These are phyloP conservation scores for Tautogolabrus adspersus DNA, from an alignment of 2,113 vertebrate genomes.

Conservation along the genomic window DNA sequence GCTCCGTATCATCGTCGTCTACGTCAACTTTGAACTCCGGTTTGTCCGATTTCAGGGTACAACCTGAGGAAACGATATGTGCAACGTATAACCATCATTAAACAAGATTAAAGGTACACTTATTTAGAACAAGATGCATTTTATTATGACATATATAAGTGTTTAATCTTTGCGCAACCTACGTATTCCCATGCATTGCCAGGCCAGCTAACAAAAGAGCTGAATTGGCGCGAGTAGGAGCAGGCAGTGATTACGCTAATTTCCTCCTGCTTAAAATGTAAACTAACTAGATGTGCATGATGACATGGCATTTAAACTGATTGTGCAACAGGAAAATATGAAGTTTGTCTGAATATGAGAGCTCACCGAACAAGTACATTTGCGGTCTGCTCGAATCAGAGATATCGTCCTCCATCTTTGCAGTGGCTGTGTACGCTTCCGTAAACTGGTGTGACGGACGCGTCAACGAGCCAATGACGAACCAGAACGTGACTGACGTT, in stretches of 20 bases:
- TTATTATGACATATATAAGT: not conserved
- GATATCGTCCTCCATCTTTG: conserved; percentile 83
- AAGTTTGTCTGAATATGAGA: not conserved
- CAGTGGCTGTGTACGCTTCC: conserved; percentile 57
- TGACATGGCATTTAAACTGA: not conserved
- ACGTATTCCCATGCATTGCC: not conserved
- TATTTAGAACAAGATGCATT: not conserved
- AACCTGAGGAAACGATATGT: conserved; percentile 67
- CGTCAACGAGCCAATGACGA: conserved; percentile 44
- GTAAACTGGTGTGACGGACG: conserved; percentile 52
- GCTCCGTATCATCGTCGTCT: conserved; percentile 84
- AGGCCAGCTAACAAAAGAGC: conserved; percentile 70
- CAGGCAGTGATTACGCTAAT: not conserved
- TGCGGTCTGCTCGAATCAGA: conserved; percentile 81
- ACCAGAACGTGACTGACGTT: fast-evolving
- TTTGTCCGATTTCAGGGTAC: conserved; percentile 81
- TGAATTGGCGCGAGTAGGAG: conserved; percentile 55
- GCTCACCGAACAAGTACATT: conserved; percentile 86
- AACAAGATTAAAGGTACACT: fast-evolving
- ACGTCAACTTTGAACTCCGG: conserved; percentile 82
- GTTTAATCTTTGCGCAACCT: not conserved
- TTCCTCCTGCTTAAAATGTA: not conserved
- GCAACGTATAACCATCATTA: not conserved
- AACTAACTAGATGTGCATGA: conserved; percentile 4
- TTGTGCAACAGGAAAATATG: conserved; percentile 14